Evolutionary conservation across 2,888 invertebrate species (phyloP).

Genomic region (Eupsilia transversa): DNA sequence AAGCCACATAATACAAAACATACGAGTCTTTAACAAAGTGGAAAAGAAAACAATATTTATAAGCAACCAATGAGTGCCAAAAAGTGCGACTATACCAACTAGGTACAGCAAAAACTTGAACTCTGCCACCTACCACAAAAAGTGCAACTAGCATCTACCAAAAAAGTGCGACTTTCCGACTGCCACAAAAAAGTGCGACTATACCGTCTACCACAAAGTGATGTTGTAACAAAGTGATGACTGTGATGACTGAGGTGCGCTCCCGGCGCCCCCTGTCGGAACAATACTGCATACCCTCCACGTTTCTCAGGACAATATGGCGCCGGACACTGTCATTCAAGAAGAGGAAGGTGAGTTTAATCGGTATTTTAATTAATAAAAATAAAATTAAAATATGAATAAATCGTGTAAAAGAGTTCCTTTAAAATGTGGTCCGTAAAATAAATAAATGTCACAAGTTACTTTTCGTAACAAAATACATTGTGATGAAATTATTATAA

Average conservation of each 20-base stretch:
- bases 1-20: not conserved
- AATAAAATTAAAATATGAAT: not conserved
- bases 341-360: slow-evolving; percentile 81
- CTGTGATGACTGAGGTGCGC: slow-evolving; percentile 86
- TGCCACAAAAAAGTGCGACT: slow-evolving; percentile 22
- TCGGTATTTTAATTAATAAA: not conserved
- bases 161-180: slow-evolving; percentile 1
- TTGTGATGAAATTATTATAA: not conserved
- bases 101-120: not conserved
- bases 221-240: slow-evolving; percentile 77
- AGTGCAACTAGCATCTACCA: not conserved
- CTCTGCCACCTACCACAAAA: not conserved
- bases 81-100: slow-evolving; percentile 1
- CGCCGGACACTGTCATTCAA: slow-evolving; percentile 84
- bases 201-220: slow-evolving; percentile 25
- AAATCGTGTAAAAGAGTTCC: not conserved
- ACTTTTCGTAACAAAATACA: not conserved
- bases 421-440: not conserved
- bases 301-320: slow-evolving; percentile 85
- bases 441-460: not conserved
- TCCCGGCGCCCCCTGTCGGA: slow-evolving; percentile 74
- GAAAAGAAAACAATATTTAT: too few species aligned
- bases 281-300: slow-evolving; percentile 79
- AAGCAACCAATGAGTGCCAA: not conserved
- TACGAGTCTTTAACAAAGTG: not conserved